Percentiles rank a stretch among this genome's conserved stretches.
Conservation (phyloP, 2,888 invertebrate species). For the Sussaba pulchella region DNA sequence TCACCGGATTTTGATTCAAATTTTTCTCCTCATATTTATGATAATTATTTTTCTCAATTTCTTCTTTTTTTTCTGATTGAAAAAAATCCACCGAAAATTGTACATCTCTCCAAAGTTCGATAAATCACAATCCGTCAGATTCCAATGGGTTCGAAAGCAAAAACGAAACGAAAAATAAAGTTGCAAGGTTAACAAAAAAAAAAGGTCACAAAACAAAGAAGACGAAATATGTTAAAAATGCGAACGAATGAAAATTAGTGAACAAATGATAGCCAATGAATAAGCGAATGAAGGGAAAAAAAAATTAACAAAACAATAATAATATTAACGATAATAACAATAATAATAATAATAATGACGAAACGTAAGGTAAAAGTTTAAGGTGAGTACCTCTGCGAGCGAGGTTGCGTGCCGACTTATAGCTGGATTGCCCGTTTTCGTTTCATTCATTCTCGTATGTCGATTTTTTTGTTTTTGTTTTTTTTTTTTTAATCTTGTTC, state of each 20-base stretch:
- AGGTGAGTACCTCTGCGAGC: slow-evolving; percentile 83
- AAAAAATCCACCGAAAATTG: too few relatives aligned
- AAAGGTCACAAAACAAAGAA: neutral
- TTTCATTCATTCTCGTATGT: slow-evolving; percentile 53
- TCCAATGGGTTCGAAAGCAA: slow-evolving; percentile 19
- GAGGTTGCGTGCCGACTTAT: slow-evolving; percentile 82
- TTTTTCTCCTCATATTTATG: neutral
- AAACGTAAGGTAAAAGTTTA: slow-evolving; percentile 77
- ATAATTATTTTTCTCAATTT: too few relatives aligned
- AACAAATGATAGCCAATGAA: slow-evolving; percentile 47
- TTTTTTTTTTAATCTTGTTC: slow-evolving; percentile 35
- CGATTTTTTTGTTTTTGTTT: slow-evolving; percentile 69
- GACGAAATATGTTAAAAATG: neutral
- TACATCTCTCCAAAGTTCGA: neutral
- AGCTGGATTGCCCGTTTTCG: slow-evolving; percentile 78
- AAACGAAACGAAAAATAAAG: neutral
- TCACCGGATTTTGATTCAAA: too few relatives aligned
- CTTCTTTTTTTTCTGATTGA: too few relatives aligned
- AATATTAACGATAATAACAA: too few relatives aligned
- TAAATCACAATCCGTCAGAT: slow-evolving; percentile 2
- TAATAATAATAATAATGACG: slow-evolving; percentile 63
- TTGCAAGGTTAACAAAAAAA: too few relatives aligned
- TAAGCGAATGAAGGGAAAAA: slow-evolving; percentile 40
- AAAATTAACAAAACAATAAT: too few relatives aligned
- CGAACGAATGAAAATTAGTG: slow-evolving; percentile 44